Evolutionary conservation across 2,888 invertebrate genomes (phyloP).

Genomic region (Phalera bucephala): DNA sequence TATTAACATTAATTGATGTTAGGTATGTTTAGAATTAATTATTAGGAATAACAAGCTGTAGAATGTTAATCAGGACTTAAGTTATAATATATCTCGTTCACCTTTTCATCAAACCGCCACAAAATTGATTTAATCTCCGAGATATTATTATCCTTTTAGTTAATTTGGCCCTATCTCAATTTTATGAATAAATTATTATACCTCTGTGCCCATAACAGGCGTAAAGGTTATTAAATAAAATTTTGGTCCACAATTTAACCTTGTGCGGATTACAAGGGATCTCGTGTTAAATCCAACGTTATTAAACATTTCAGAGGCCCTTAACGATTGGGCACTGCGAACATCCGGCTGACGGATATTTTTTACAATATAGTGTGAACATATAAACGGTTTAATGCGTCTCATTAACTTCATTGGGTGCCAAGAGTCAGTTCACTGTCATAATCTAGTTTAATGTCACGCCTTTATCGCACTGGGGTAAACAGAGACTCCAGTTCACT

Average conservation of each 20-base stretch:
- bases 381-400: neutral
- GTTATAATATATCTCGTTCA: too few species aligned
- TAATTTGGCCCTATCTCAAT: neutral
- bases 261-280: conserved; percentile 8
- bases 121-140: neutral
- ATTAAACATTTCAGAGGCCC: conserved; percentile 11
- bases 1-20: too few species aligned
- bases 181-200: conserved; percentile 6
- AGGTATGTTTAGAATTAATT: too few species aligned
- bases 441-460: neutral
- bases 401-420: neutral
- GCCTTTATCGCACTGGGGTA: too few species aligned
- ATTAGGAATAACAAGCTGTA: too few species aligned
- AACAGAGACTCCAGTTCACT: too few species aligned
- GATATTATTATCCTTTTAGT: neutral
- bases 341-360: neutral
- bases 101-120: neutral
- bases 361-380: neutral
- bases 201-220: conserved; percentile 3
- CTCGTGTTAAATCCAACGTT: conserved; percentile 7
- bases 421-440: neutral
- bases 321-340: neutral
- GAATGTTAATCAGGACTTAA: too few species aligned
- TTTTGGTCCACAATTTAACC: conserved; percentile 9
- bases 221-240: conserved; percentile 9